Evolutionary conservation across 2,113 vertebrate genomes (phyloP).

Genomic region (Sceloporus tristichus): DNA sequence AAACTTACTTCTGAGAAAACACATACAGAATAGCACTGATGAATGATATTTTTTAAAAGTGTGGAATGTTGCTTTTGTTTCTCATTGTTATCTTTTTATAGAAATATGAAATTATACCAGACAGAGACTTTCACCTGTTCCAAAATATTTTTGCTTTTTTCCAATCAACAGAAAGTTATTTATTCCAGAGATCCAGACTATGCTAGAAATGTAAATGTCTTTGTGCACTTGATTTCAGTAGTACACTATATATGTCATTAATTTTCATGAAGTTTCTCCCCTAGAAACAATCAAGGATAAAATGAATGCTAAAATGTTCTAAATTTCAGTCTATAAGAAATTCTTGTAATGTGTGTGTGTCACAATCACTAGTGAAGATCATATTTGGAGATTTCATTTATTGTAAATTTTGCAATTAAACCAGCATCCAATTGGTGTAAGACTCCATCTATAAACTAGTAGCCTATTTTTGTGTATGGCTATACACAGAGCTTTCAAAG

Average conservation of each 20-base stretch:
- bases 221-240: neutral
- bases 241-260: neutral
- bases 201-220: too few species aligned
- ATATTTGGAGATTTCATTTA: neutral
- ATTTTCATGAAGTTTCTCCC: neutral
- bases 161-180: neutral
- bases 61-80: neutral
- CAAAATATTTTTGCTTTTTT: neutral
- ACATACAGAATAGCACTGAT: too few species aligned
- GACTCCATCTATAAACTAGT: neutral
- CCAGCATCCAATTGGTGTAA: neutral
- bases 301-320: neutral
- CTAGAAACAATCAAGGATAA: neutral
- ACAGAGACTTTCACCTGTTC: neutral
- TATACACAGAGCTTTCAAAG: neutral
- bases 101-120: neutral
- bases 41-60: neutral
- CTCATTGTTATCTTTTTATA: neutral
- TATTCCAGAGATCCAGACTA: neutral
- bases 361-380: neutral
- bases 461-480: neutral
- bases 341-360: neutral
- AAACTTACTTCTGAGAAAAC: too few species aligned
- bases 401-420: neutral
- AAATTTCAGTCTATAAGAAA: neutral